Conservation (phyloP, 1,140 invertebrate species). For the Drosophila funebris region DNA sequence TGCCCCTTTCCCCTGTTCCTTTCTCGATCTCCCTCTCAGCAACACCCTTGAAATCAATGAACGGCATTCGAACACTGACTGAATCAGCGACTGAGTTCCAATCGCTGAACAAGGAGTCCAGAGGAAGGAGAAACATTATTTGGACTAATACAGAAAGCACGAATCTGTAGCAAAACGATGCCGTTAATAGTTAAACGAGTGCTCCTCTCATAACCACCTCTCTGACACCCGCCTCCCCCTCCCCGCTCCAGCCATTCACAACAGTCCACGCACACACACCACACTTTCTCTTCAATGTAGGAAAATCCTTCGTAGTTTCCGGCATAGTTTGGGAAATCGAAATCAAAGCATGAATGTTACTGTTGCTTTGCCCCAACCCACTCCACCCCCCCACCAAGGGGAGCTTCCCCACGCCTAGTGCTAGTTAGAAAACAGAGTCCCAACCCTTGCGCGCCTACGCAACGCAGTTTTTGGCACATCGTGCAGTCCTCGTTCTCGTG, state of each 20-base stretch:
- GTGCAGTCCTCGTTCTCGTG: no score
- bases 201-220: not conserved
- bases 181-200: slow-evolving; percentile 8
- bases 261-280: no score
- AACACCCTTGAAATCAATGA: slow-evolving; percentile 60
- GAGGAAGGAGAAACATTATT: not conserved
- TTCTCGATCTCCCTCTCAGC: not conserved
- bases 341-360: slow-evolving; percentile 40
- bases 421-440: not conserved
- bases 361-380: not conserved
- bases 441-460: slow-evolving; percentile 49
- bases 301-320: slow-evolving; percentile 11
- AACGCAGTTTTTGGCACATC: slow-evolving; percentile 40
- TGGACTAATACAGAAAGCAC: not conserved
- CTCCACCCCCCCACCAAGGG: not conserved
- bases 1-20: not conserved
- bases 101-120: not conserved
- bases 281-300: not conserved
- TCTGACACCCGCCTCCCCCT: not conserved
- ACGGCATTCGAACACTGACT: slow-evolving; percentile 29
- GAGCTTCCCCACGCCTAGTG: not conserved
- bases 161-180: not conserved
- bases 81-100: not conserved
- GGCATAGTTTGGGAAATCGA: slow-evolving; percentile 25
- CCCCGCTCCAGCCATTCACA: not conserved